Evolutionary conservation across 2,113 vertebrate genomes (phyloP).

Genomic region (Fulica atra): DNA sequence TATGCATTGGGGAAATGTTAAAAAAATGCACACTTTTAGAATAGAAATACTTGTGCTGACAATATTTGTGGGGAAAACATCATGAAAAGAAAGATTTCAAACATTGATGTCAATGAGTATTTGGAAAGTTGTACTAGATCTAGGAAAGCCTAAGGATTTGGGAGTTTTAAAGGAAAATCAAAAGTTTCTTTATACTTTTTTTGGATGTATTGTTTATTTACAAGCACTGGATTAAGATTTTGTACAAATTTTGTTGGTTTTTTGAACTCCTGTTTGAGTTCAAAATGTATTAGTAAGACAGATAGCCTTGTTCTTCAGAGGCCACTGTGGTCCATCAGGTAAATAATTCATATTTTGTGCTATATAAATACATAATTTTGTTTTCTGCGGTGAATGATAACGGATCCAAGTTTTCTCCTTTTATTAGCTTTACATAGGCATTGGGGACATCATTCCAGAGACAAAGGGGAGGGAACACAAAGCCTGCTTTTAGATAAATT

Average conservation of each 20-base stretch:
- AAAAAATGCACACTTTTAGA: background rate
- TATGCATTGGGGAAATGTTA: background rate
- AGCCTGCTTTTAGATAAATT: background rate
- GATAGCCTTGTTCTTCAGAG: slow-evolving; percentile 12
- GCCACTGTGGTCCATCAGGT: background rate
- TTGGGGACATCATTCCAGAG: background rate
- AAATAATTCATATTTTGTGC: slow-evolving; percentile 55
- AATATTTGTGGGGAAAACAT: background rate
- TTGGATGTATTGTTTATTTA: background rate
- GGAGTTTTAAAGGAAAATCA: background rate
- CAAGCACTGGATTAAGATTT: background rate
- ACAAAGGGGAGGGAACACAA: background rate
- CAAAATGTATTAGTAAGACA: slow-evolving; percentile 6
- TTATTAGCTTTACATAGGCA: background rate
- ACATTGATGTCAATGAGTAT: background rate
- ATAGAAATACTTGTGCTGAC: background rate
- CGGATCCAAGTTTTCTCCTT: background rate
- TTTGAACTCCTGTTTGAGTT: background rate
- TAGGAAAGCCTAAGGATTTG: background rate
- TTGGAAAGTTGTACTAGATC: background rate
- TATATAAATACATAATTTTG: slow-evolving; percentile 1
- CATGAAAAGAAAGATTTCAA: background rate
- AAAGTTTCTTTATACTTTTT: background rate
- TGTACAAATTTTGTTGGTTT: background rate
- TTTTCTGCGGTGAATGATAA: slow-evolving; percentile 13